Evolutionary conservation across 2,797 vertebrate genomes (phyloP).

Genomic region (Alosa sapidissima): DNA sequence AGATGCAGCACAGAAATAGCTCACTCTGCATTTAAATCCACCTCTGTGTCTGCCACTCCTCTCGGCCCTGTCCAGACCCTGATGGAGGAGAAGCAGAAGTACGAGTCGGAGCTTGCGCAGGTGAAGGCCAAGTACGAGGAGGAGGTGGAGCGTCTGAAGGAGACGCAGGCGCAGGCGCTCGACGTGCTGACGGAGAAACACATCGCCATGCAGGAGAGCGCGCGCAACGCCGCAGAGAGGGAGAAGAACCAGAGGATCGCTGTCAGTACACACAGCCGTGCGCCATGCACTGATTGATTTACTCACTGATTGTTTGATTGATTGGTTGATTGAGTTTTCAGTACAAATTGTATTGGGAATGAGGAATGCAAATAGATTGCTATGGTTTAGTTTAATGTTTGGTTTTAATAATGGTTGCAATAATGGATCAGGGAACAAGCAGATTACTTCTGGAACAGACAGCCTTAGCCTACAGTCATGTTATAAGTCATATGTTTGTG

Average conservation of each 20-base stretch:
- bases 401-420: not conserved
- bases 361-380: not conserved
- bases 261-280: conserved; percentile 65
- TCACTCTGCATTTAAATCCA: not conserved
- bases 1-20: not conserved
- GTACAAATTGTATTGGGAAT: not conserved
- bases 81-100: conserved; percentile 90
- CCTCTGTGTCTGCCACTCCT: not conserved
- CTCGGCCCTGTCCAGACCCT: conserved; percentile 75
- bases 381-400: not conserved
- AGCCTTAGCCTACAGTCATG: not conserved
- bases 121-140: conserved; percentile 86
- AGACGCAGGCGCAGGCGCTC: conserved; percentile 85
- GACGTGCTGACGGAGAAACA: conserved; percentile 92
- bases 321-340: no score
- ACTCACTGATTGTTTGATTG: no score
- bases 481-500: not conserved
- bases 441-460: not conserved
- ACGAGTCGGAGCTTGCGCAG: conserved; percentile 89
- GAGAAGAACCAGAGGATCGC: conserved; percentile 85
- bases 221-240: conserved; percentile 79
- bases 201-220: conserved; percentile 80
- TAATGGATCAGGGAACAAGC: not conserved
- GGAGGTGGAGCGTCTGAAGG: conserved; percentile 83
- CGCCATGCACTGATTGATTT: not conserved